Evolutionary conservation across 2,113 vertebrate genomes (phyloP), one percentile per base, ranked within the genome.

Genomic region (Labeo rohita): DNA sequence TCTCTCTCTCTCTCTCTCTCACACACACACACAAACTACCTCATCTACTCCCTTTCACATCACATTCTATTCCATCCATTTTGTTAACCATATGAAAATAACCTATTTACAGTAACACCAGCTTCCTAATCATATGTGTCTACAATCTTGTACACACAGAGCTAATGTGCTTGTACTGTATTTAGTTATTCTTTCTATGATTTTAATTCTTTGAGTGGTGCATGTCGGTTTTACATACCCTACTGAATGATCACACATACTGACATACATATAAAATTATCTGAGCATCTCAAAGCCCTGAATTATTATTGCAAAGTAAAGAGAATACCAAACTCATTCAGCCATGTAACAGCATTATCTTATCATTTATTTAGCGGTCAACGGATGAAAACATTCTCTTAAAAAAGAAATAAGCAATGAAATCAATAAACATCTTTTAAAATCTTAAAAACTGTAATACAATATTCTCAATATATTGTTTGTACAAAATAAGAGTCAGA

Each of bases 311-410:
- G 4, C 61, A 85, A 56, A 54, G 73, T 72, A 0, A 50, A 52
- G n/a, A 66, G 73, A 83, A 89, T 70, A 73, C 52, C 85, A 86
- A 80, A 59, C 63, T 54, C 83, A 74, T 54, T 36, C 49, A 54
- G 15, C 45, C 45, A 5, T 39, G 49, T 72, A 45, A 76, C 52
- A 80, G 78, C 90, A 56, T 92, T 92, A 92, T 90, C 84, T 91
- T 92, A 92, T 94, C 87, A 94, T 95, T 95, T 95, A 95, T 95
- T 95, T 95, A 94, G 93, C 93, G 94, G 95, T 95, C 94, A 96
- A 93, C 93, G 93, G 92, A 95, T 95, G 91, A 95, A 94, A 95
- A 95, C 95, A 95, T 95, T 95, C 93, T 95, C 92, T 96, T 94
- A 93, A 93, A 90, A 95, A 95, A 94, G 92, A 95, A 95, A 94